A percentile compares a stretch with the other conserved stretches of the same genome.
Evolutionary conservation across 2,113 vertebrate species (phyloP).

Genomic region (Python bivittatus): DNA sequence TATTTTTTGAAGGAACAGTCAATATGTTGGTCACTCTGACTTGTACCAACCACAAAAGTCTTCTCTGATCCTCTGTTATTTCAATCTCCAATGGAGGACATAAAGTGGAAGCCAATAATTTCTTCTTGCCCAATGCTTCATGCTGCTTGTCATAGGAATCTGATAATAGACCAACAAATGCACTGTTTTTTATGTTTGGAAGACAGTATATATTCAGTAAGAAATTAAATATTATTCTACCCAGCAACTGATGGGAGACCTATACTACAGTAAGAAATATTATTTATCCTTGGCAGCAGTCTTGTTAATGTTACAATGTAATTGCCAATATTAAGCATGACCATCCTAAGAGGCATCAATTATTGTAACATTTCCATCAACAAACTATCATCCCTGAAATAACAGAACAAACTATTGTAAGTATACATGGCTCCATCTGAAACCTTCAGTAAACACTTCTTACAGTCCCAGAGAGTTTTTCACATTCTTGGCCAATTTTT

Average conservation of each 20-base stretch:
- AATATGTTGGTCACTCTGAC: conserved; percentile 4
- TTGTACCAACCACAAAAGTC: conserved; percentile 83
- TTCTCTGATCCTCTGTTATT: conserved; percentile 86
- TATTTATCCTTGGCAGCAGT: conserved; percentile 43
- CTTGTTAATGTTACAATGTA: conserved; percentile 57
- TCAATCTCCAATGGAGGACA: conserved; percentile 85
- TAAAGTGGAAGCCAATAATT: conserved; percentile 83
- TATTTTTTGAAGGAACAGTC: neutral
- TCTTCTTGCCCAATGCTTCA: conserved; percentile 77
- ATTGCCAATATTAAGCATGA: conserved; percentile 62
- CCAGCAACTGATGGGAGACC: conserved; percentile 51
- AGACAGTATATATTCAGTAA: conserved; percentile 46
- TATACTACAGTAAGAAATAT: conserved; percentile 40
- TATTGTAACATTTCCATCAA: conserved; percentile 55
- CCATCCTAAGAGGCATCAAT: conserved; percentile 54
- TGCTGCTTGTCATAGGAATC: conserved; percentile 88
- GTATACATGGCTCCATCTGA: conserved; percentile 32
- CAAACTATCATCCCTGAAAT: conserved; percentile 44
- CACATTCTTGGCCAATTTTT: conserved; percentile 48
- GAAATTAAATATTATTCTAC: conserved; percentile 56
- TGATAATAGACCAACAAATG: conserved; percentile 69
- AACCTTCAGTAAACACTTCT: conserved; percentile 47
- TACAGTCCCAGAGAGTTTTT: conserved; percentile 17
- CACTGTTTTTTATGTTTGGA: conserved; percentile 48
- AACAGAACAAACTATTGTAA: conserved; percentile 48